Evolutionary conservation across 2,113 vertebrate species (phyloP), one percentile per base, ranked within the genome.

Genomic region (Nothoprocta pentlandii): DNA sequence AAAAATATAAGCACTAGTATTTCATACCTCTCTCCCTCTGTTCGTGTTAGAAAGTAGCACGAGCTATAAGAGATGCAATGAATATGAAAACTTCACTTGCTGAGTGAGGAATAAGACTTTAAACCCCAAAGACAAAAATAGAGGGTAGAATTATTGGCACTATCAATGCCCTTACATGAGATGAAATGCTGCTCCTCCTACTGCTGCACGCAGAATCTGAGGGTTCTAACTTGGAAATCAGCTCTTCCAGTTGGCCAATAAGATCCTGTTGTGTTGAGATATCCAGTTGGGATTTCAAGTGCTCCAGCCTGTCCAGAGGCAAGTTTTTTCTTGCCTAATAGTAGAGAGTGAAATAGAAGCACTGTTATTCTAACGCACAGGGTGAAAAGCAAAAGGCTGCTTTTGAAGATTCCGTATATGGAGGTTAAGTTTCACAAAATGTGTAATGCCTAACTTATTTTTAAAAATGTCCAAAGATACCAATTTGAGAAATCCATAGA

Each of bases 181-280:
- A 99, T 20, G 99, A 99, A 97, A 99, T 99, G 96, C 99, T 99
- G 96, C 99, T 99, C 90, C 99, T 98, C 53, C 99, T 98, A 96
- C 99, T 99, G 96, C 99, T 99, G 96, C 98, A 99, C 3, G 99
- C 99, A 12, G 99, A 99, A 97, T 99, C 99, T 67, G 98, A 85
- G 85, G 99, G 99, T 96, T 99, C 99, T 58, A 99, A 68, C 95
- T 98, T 99, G 42, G 97, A 89, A 80, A 99, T 98, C n/a, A 99
- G 81, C 69, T 99, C 99, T 93, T 99, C 99, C 90, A 99, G 93
- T 76, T 99, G 99, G 16, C 80, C 89, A 94, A 93, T 97, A 83
- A 99, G 97, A 87, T 99, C 98, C 41, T 92, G 93, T n/a, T 97
- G 98, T 16, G 98, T 96, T 93, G 95, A 92, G 77, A 97, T 79